Evolutionary conservation across 2,888 invertebrate genomes (phyloP).

Genomic region (Blastobasis lacticolella): DNA sequence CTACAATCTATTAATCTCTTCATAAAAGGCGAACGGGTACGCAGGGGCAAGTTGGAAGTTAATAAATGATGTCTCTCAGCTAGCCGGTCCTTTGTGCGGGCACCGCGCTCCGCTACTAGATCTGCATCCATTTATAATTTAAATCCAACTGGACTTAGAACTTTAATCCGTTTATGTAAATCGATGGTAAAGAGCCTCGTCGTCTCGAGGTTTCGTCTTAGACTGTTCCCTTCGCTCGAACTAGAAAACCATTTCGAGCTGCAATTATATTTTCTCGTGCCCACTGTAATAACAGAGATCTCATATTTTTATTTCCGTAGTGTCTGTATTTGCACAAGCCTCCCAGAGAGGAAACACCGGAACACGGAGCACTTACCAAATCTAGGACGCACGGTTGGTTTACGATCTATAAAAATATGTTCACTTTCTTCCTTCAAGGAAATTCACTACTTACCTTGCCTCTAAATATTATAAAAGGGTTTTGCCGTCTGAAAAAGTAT

Average conservation of each 20-base stretch:
- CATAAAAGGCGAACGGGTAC: conserved; percentile 29
- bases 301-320: not conserved
- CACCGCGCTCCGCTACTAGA: conserved; percentile 19
- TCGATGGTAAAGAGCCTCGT: conserved; percentile 44
- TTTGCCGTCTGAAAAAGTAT: conserved; percentile 15
- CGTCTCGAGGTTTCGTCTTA: conserved; percentile 21
- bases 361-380: conserved; percentile 23
- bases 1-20: conserved; percentile 40
- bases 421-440: conserved; percentile 27
- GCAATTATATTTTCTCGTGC: too few species aligned
- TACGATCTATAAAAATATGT: conserved; percentile 41
- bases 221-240: not conserved
- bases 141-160: conserved; percentile 48
- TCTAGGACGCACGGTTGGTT: conserved; percentile 35
- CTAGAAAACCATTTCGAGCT: too few species aligned
- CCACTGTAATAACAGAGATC: not conserved
- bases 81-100: conserved; percentile 26
- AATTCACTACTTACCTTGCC: conserved; percentile 25
- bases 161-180: conserved; percentile 57
- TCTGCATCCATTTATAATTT: conserved; percentile 48
- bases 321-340: not conserved
- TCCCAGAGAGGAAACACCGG: not conserved
- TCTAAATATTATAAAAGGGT: conserved; percentile 27
- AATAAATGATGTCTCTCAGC: conserved; percentile 37
- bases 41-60: conserved; percentile 26